Evolutionary conservation across 1,140 invertebrate species (phyloP), one percentile per base, ranked within the genome.

Genomic region (Leptoteleia sp.): DNA sequence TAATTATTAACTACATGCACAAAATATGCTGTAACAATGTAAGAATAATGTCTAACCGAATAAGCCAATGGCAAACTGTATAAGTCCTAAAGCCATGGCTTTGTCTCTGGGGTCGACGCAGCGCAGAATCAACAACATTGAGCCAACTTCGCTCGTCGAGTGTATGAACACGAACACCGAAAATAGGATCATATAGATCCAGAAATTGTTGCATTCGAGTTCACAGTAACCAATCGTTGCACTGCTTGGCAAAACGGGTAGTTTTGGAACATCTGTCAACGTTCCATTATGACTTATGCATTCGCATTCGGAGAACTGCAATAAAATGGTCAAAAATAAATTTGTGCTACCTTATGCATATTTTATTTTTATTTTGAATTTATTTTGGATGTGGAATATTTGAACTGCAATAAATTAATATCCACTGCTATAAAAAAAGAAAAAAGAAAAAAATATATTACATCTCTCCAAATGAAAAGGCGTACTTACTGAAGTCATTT

Each of bases 61-160:
- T 70, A 97, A 91, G 31, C 96, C 96, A 78, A 97, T 97, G 45
- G 96, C 96, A 89, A 96, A 97, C 84, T 97, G 95, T 86, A 98
- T 96, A 62, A 98, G 92, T 9, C 96, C 96, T 82, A 98, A 92
- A 47, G 96, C 96, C 96, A 97, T 97, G 27, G 96, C 96, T 88
- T 97, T 97, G 86, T 98, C 96, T 89, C 93, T 92, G 15, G 96
- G 95, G 88, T 97, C 95, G 12, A 97, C 96, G 83, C 96, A 98
- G 47, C 96, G 92, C 80, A 98, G 92, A 65, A 96, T 97, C 11
- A 97, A 90, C 61, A 97, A 87, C 93, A 97, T 97, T 9, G 95
- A 95, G 45, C 96, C 96, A 11, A 98, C 96, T 89, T 98, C 96
- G 15, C 94, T 95, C 16, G 95, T 97, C 31, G 96, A 96, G 87